Evolutionary conservation across 1,140 invertebrate genomes (phyloP), one percentile per base, ranked within the genome.

Genomic region (Thalassaphorura encarpata): DNA sequence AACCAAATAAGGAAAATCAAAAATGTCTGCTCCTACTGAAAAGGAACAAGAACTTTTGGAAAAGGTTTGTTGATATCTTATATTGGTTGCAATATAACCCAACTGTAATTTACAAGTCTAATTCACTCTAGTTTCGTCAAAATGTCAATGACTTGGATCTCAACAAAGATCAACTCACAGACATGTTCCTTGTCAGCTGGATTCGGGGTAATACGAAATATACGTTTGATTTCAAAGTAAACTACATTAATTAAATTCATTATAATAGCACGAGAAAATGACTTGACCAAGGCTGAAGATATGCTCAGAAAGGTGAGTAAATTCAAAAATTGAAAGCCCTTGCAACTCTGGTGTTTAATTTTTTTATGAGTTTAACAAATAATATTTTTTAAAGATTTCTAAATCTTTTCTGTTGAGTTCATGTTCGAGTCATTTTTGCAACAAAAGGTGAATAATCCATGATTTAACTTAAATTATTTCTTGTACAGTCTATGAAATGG

Each of bases 131-230:
- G 48, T 51, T 51, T 36, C 48, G 48, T 5, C 8, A 51, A 11
- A 51, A 51, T 36, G 21, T 51, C 31, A 6, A 23, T 16, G 31
- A 51, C 21, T 4, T 51, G 6, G 13, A 13, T 19, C 31, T 51
- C 5, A 24, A 36, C 5, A 29, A 51, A 16, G 26, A 51, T 5
- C 27, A 51, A 23, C 16, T 8, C 3, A 21, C 5, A 19, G 48
- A 51, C 21, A 51, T 51, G 48, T 51, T 51, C 19, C 48, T 51
- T 5, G 13, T 51, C 28, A 27, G 26, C 6, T 51, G 48, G 48
- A 51, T 51, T 6, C 45, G 45, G 15, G 45, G 45, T 47, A 19
- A 15, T 13, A 43, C 21, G 13, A 6, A 47, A 47, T 47, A 8
- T 13, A 13, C 11, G 28, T 11, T 24, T 5, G 28, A 13, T 47